Evolutionary conservation across 2,888 invertebrate genomes (phyloP).

Genomic region (Tetragonisca angustula): DNA sequence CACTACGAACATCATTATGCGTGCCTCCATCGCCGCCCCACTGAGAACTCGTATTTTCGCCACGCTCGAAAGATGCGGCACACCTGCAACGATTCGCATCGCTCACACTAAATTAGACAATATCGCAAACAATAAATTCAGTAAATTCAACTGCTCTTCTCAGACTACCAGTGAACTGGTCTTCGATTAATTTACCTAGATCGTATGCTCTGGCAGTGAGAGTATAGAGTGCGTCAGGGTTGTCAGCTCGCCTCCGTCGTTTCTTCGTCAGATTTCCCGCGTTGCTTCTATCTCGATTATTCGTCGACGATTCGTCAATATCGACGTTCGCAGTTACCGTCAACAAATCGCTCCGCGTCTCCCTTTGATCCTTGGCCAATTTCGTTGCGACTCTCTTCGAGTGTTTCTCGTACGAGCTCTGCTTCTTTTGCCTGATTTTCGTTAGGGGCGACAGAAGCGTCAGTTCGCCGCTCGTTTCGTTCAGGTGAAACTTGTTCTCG

Average conservation of each 20-base stretch:
- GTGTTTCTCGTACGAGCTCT: constrained; percentile 70
- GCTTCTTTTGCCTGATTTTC: constrained; percentile 75
- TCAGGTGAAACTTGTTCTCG: constrained; percentile 90
- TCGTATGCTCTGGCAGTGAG: constrained; percentile 93
- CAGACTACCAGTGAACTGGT: not conserved
- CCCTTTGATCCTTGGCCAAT: constrained; percentile 40
- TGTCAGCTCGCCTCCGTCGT: constrained; percentile 85
- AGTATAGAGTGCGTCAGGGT: constrained; percentile 86
- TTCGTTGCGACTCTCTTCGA: constrained; percentile 64
- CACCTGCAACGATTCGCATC: constrained; percentile 83
- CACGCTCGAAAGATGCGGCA: constrained; percentile 90
- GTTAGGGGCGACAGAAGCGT: constrained; percentile 86
- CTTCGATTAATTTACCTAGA: constrained; percentile 85
- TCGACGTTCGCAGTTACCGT: not conserved
- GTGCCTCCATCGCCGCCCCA: constrained; percentile 88
- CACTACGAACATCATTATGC: constrained; percentile 92
- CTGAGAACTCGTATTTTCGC: constrained; percentile 88
- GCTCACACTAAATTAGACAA: not conserved
- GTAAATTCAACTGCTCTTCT: not conserved
- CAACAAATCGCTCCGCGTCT: not conserved
- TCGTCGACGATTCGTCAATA: not conserved
- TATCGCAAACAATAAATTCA: no score
- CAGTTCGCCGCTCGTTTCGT: constrained; percentile 91
- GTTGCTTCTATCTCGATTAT: constrained; percentile 2
- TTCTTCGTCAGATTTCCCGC: not conserved